A percentile compares a stretch with the other conserved stretches of the same genome.
Evolutionary conservation across 2,113 vertebrate genomes (phyloP).

Genomic region (Nestor notabilis): DNA sequence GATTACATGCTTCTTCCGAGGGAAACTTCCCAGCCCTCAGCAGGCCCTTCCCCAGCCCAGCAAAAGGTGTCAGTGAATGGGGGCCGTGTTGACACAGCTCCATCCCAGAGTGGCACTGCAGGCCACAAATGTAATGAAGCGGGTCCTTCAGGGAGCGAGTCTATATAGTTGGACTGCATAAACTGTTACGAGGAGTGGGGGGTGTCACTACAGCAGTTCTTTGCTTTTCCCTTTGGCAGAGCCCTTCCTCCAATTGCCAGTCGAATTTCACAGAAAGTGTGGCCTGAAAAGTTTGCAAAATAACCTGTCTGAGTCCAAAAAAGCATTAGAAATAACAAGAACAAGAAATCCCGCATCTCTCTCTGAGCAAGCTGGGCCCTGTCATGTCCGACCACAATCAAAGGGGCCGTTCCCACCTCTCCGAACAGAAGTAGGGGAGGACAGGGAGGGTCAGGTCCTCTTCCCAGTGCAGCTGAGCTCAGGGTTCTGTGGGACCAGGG

Average conservation of each 20-base stretch:
- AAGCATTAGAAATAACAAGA: background rate
- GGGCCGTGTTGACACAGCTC: conserved; percentile 71
- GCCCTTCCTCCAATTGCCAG: background rate
- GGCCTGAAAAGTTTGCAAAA: background rate
- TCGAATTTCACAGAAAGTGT: background rate
- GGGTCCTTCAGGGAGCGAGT: conserved; percentile 63
- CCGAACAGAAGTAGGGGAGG: background rate
- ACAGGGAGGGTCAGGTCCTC: background rate
- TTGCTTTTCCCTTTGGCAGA: background rate
- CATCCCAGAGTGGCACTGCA: conserved; percentile 53
- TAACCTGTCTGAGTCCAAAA: background rate
- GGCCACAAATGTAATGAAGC: conserved; percentile 73
- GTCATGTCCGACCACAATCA: background rate
- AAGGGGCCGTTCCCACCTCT: background rate
- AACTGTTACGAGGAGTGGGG: conserved; percentile 58
- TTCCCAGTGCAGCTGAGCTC: rapidly evolving
- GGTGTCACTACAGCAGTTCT: background rate
- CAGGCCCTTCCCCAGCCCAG: conserved; percentile 72
- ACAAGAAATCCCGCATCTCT: rapidly evolving
- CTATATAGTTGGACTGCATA: conserved; percentile 45
- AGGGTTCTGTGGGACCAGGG: background rate
- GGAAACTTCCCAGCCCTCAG: conserved; percentile 73
- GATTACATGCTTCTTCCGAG: conserved; percentile 73
- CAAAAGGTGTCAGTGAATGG: conserved; percentile 75
- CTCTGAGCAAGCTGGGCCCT: background rate